Evolutionary conservation across 1,140 invertebrate species (phyloP), one percentile per base, ranked within the genome.

Genomic region (Anthonomus grandis): DNA sequence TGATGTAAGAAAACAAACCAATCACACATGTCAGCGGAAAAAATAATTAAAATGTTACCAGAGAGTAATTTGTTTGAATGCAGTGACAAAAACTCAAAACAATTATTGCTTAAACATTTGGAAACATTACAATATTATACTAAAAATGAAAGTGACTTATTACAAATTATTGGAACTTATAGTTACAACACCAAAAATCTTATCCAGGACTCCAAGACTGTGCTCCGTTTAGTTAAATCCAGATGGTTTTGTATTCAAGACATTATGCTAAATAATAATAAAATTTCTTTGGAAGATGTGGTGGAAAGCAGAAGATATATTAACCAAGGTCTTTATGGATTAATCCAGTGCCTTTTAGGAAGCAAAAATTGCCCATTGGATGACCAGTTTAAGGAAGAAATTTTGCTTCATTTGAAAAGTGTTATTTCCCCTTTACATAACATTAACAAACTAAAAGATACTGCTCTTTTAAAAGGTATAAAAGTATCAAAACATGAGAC

Each of bases 211-310:
- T 50, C 60, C 12, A 47, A 59, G 21, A 15, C 57, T 23, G 15
- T 67, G 13, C 41, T 61, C 8, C 49, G 57, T n/a, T 38, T 57
- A 18, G 39, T 62, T 4, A 54, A 57, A 49, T 66, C 59, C 38
- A 50, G 63, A 37, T 68, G 66, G 65, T 53, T 48, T 44, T 53
- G 47, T 6, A n/a, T 66, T n/a, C 67, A 70, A 59, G 57, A 63
- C 48, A 25, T 64, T 9, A 45, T 63, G 9, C 42, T 67, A 12
- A 47, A 56, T n/a, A 59, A 61, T 25, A 47, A 36, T 15, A 36
- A 45, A 18, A 25, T 57, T 22, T 6, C 53, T 6, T 27, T 48
- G 15, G 25, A 39, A 8, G 62, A 64, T 15, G 9, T 60, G 4
- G 17, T 56, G 10, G 49, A 48, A 13, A 42, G 57, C 23, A 55